Percentiles rank a stretch among this genome's conserved stretches.
Conservation (phyloP, 2,113 vertebrate species). For the Erpornis zantholeuca region DNA sequence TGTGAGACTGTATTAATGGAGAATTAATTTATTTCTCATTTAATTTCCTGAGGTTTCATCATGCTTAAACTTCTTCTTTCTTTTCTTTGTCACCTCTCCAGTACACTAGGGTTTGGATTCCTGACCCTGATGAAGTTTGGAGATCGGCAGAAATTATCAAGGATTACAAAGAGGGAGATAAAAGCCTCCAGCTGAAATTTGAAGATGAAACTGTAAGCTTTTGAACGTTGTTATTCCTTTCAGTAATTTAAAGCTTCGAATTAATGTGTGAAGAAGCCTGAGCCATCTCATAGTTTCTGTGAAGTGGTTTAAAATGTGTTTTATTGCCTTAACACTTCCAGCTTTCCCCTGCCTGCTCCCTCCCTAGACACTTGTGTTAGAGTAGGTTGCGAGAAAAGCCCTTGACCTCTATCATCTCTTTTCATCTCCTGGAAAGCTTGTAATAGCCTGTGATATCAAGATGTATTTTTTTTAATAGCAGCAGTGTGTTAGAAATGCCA, state of each 20-base stretch:
- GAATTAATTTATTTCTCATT: neutral
- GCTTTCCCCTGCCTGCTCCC: neutral
- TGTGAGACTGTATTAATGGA: neutral
- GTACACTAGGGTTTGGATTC: conserved; percentile 94
- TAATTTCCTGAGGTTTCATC: neutral
- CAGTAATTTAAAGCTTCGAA: neutral
- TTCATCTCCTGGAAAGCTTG: neutral
- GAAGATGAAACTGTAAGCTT: conserved; percentile 91
- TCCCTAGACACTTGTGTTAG: neutral
- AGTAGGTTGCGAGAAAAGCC: neutral
- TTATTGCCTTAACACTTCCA: neutral
- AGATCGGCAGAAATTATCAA: conserved; percentile 84
- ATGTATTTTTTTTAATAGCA: neutral
- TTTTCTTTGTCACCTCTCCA: conserved; percentile 43
- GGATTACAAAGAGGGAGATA: conserved; percentile 89
- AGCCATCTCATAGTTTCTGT: neutral
- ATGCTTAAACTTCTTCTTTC: neutral
- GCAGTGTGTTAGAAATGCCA: neutral
- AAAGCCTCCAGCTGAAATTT: conserved; percentile 81
- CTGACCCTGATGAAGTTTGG: conserved; percentile 92
- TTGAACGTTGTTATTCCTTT: neutral
- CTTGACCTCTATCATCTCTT: conserved; percentile 6
- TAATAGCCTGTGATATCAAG: neutral
- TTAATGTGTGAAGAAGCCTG: neutral
- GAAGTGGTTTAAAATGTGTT: neutral